Conservation (phyloP, 2,797 vertebrate genomes). For the Nasua narica region DNA sequence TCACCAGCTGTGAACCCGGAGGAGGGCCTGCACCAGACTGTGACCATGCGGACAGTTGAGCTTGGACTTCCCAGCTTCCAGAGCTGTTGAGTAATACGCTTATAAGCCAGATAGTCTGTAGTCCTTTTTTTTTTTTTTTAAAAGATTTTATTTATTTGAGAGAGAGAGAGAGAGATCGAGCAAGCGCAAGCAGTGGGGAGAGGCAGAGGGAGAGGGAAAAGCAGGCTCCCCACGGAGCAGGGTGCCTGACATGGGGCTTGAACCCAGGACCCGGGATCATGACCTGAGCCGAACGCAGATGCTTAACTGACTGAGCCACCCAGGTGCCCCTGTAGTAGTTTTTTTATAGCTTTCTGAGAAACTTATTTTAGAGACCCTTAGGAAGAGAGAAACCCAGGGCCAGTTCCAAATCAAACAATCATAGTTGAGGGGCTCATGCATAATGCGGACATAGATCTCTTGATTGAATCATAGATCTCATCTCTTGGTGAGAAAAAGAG, state of each 20-base stretch:
- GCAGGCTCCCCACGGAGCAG: too few species aligned
- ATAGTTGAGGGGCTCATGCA: not conserved
- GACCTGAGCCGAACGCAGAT: too few species aligned
- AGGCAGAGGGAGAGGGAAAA: too few species aligned
- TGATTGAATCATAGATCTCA: too few species aligned
- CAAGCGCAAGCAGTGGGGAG: too few species aligned
- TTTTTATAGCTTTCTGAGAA: not conserved
- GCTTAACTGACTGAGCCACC: too few species aligned
- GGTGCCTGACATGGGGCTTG: too few species aligned
- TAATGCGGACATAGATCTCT: not conserved
- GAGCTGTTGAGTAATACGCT: not conserved
- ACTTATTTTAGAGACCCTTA: not conserved
- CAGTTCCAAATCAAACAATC: not conserved
- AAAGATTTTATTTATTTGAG: too few species aligned
- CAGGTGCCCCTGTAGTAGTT: not conserved
- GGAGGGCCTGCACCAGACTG: not conserved
- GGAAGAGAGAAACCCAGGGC: not conserved
- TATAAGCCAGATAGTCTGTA: not conserved
- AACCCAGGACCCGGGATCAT: too few species aligned
- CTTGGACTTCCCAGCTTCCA: not conserved
- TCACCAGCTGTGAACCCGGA: not conserved
- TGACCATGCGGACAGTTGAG: not conserved
- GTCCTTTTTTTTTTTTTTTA: not conserved
- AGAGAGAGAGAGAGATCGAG: too few species aligned
- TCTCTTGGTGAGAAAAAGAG: not conserved